These are phyloP conservation scores for Xanthorhoe spadicearia DNA, from an alignment of 2,888 invertebrate genomes.

Conservation along the genomic window DNA sequence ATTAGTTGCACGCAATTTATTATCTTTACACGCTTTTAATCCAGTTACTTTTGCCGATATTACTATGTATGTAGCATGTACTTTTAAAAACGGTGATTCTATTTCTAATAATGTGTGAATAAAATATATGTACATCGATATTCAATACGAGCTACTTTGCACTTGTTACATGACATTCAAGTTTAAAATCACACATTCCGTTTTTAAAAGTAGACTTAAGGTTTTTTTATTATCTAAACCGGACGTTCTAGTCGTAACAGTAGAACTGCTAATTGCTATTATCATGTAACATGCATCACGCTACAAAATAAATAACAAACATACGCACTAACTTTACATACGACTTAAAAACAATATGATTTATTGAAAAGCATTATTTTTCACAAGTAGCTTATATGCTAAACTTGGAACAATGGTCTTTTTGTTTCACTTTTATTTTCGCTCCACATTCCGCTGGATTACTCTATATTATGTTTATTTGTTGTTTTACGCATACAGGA, in stretches of 20 bases:
- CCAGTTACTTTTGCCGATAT: not conserved
- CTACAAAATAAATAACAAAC: not conserved
- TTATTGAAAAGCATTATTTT: not conserved
- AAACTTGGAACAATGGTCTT: not conserved
- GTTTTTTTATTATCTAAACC: no score
- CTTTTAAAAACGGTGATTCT: no score
- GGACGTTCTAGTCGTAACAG: not conserved
- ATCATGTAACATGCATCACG: not conserved
- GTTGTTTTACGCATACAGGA: conserved; percentile 77
- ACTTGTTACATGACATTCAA: no score
- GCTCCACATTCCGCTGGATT: not conserved
- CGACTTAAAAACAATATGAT: no score
- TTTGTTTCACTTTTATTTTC: not conserved
- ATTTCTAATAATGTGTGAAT: no score
- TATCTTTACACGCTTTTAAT: not conserved
- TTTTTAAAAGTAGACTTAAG: no score
- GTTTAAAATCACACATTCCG: no score
- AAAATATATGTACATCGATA: no score
- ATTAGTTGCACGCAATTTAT: conserved; percentile 4
- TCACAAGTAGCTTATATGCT: not conserved
- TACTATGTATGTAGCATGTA: no score
- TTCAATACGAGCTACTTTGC: no score
- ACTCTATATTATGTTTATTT: not conserved
- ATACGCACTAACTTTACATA: not conserved
- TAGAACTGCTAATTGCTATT: not conserved